Evolutionary conservation across 2,113 vertebrate genomes (phyloP).

Genomic region (Boleophthalmus pectinirostris): DNA sequence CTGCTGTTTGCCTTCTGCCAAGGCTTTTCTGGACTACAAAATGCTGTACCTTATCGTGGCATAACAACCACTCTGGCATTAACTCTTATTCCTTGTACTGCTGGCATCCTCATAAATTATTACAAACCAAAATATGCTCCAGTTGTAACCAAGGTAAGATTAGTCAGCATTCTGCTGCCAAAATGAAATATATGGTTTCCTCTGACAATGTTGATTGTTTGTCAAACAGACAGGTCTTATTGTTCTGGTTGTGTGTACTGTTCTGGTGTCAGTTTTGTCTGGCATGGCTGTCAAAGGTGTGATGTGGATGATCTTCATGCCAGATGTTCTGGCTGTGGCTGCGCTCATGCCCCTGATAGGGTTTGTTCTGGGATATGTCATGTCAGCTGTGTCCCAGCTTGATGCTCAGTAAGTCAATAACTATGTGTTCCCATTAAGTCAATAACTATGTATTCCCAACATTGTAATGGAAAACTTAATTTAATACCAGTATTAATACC

Average conservation of each 20-base stretch:
- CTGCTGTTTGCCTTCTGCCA: slow-evolving; percentile 80
- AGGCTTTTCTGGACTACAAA: slow-evolving; percentile 74
- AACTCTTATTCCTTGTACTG: slow-evolving; percentile 77
- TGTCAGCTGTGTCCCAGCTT: slow-evolving; percentile 77
- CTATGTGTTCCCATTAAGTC: too few species aligned
- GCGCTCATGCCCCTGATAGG: slow-evolving; percentile 83
- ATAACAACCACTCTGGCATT: slow-evolving; percentile 74
- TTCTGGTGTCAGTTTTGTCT: slow-evolving; percentile 62
- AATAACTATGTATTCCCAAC: not conserved
- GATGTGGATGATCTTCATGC: slow-evolving; percentile 71
- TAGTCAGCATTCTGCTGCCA: not conserved
- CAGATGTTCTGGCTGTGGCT: slow-evolving; percentile 71
- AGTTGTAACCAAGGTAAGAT: slow-evolving; percentile 78
- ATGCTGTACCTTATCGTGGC: slow-evolving; percentile 78
- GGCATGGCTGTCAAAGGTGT: slow-evolving; percentile 58
- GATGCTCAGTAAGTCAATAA: slow-evolving; percentile 68
- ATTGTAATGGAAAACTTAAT: not conserved
- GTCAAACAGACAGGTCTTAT: slow-evolving; percentile 72
- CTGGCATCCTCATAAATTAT: slow-evolving; percentile 81
- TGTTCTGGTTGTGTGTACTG: slow-evolving; percentile 60
- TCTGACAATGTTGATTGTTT: not conserved
- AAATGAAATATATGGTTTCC: not conserved
- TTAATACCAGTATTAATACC: too few species aligned
- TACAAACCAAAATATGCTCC: slow-evolving; percentile 77
- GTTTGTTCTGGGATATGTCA: slow-evolving; percentile 78